Base-by-base conservation (phyloP, 2,888 invertebrate species). In the Gisinianus flammeolus region DNA sequence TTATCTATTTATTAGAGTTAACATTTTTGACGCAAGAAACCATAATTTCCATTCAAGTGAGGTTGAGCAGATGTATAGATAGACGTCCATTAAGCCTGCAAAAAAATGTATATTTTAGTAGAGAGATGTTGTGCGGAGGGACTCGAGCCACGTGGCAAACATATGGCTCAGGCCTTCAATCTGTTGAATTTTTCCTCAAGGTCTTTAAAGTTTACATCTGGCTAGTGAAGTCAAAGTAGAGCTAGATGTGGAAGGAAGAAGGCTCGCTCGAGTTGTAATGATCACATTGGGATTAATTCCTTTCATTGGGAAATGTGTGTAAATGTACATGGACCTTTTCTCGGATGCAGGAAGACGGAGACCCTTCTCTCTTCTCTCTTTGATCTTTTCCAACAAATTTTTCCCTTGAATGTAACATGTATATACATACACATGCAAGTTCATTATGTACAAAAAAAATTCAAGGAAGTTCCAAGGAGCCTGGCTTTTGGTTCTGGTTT, bases 101-200 rank as follows among this genome's bases (percentile, higher is more conserved):
- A 44, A 44, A 44, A 44, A 44, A 33, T 26, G 28, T 44, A 19
- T 44, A n/a, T 70, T 35, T 24, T 24, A 26, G 44, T 33, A 5
- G 26, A 44, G 35, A 30, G n/a, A 30, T 56, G n/a, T 69, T 44
- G 5, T 33, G 22, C 16, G 6, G 28, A 8, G 28, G 26, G 6
- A 52, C 44, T 22, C 22, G 52, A 19, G 74, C 64, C 74, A 74
- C 74, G 74, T 74, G 74, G 66, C 74, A 52, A 66, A 66, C 74
- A 74, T 74, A 74, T 74, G 74, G 24, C 54, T 44, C 26, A 44
- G 58, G 52, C 58, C 62, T 64, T 30, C 64, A 54, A 64, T 66
- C 26, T 74, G 66, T 66, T 74, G 12, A 16, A 8, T 72, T 58
- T 62, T 24, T 44, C 70, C 28, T 73, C 58, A 62, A 74, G 74